phyloP scores from a whole-genome alignment of 2,888 invertebrate genomes.

The Proisotoma minuta region DNA sequence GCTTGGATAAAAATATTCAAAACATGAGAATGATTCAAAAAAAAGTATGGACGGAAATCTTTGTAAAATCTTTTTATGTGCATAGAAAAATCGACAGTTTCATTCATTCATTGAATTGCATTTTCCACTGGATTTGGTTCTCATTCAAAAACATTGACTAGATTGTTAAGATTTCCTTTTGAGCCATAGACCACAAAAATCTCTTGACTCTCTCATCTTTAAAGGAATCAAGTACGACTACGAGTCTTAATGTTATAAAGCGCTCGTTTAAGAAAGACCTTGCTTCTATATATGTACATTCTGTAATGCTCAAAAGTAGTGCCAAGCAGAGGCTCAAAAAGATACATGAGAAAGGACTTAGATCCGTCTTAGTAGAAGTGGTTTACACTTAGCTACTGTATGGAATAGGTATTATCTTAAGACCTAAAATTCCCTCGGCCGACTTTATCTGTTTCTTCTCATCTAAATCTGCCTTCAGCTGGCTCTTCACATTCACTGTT shows the following conservation, averaged over 20 bases:
- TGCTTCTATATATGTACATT: no score
- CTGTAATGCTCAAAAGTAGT: no score
- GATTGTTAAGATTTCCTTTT: constrained; percentile 18
- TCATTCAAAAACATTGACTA: constrained; percentile 25
- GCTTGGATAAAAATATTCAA: no score
- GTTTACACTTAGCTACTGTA: neutral
- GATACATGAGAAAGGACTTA: no score
- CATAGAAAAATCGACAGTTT: neutral
- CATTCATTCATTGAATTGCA: constrained; percentile 18
- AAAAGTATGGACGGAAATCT: no score
- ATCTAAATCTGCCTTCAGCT: constrained; percentile 1
- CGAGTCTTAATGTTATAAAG: no score
- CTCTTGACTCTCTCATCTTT: constrained; percentile 19
- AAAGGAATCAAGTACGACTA: constrained; percentile 1
- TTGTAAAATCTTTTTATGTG: no score
- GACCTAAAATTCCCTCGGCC: neutral
- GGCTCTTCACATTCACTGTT: no score
- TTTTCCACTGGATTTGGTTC: constrained; percentile 24
- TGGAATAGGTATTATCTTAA: constrained; percentile 5
- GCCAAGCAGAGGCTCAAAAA: no score
- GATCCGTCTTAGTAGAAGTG: constrained; percentile 4
- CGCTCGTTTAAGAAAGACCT: constrained; percentile 2
- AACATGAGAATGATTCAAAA: no score
- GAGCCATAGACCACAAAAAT: constrained; percentile 10
- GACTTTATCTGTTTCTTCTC: neutral